These are phyloP conservation scores for Promerops cafer DNA, from an alignment of 2,113 vertebrate species.

Conservation along the genomic window DNA sequence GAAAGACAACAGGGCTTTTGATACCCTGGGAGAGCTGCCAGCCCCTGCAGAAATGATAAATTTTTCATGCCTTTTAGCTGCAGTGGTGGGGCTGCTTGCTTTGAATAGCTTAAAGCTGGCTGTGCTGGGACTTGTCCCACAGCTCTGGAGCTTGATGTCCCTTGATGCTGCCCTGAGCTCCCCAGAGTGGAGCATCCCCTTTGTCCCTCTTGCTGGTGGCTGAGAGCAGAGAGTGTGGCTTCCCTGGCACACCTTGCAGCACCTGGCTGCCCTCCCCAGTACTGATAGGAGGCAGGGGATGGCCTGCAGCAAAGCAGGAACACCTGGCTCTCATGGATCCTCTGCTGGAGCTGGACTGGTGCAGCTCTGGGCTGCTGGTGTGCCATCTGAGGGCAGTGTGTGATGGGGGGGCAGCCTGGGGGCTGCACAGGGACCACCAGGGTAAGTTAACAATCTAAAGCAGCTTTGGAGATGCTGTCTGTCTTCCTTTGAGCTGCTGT, in stretches of 20 bases:
- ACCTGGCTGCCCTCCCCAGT: background rate
- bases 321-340: background rate
- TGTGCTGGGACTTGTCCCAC: background rate
- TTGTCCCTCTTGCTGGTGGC: background rate
- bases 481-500: background rate
- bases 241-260: background rate
- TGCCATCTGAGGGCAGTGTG: background rate
- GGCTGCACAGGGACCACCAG: background rate
- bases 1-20: background rate
- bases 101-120: background rate
- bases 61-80: background rate
- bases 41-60: background rate
- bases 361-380: background rate
- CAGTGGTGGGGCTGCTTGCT: background rate
- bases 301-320: background rate
- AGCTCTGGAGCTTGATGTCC: background rate
- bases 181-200: background rate
- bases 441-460: accelerated
- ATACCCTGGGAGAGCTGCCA: background rate
- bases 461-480: background rate
- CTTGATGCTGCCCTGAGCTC: background rate
- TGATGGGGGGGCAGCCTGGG: accelerated
- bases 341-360: background rate
- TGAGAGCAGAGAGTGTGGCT: background rate
- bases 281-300: background rate